These are phyloP conservation scores for Chionomys nivalis DNA, from an alignment of 2,113 vertebrate genomes.

Conservation along the genomic window DNA sequence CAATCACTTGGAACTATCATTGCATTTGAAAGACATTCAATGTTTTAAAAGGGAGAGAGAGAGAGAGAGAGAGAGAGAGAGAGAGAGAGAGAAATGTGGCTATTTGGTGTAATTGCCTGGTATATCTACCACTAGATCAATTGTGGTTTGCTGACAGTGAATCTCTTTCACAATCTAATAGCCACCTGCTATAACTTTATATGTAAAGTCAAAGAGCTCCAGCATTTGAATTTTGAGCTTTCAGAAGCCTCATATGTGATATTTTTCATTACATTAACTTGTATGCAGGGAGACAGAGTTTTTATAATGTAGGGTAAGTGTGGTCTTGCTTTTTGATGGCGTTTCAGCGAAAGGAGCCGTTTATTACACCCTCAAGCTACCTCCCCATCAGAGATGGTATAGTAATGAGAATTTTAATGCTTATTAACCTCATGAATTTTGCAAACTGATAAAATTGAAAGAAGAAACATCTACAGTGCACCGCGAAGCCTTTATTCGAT, in stretches of 20 bases:
- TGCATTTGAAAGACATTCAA: background rate
- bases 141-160: conserved; percentile 29
- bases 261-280: conserved; percentile 74
- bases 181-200: conserved; percentile 60
- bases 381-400: conserved; percentile 71
- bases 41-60: background rate
- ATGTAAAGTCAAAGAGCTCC: conserved; percentile 44
- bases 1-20: conserved; percentile 17
- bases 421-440: conserved; percentile 84
- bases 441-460: conserved; percentile 79
- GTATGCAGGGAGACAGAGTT: conserved; percentile 59
- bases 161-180: conserved; percentile 64
- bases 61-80: background rate
- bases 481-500: conserved; percentile 58
- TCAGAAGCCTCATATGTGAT: conserved; percentile 59
- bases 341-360: conserved; percentile 71
- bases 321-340: conserved; percentile 72
- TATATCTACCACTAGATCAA: conserved; percentile 18
- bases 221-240: conserved; percentile 72
- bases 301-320: conserved; percentile 63
- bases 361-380: conserved; percentile 79
- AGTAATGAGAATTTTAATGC: conserved; percentile 81
- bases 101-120: conserved; percentile 13
- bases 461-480: conserved; percentile 66
- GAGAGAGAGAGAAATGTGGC: background rate